Conservation (phyloP, 2,888 invertebrate species). For the Anthophora plumipes region DNA sequence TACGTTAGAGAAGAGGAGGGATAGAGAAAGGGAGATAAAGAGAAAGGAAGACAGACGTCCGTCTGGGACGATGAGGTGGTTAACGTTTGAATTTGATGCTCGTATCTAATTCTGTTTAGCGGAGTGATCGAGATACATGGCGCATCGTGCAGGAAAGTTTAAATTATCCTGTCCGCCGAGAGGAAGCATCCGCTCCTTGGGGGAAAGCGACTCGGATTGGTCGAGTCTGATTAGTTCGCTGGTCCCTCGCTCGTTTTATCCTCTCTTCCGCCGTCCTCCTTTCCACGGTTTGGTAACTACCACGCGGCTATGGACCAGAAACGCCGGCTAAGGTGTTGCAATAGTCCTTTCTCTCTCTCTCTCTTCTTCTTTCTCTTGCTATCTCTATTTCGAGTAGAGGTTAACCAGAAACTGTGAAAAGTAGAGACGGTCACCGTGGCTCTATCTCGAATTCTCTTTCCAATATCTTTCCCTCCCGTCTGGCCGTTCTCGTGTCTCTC, state of each 20-base stretch:
- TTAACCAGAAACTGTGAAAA: slow-evolving; percentile 63
- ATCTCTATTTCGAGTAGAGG: slow-evolving; percentile 48
- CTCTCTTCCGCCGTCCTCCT: slow-evolving; percentile 56
- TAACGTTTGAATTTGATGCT: slow-evolving; percentile 68
- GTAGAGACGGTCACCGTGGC: background rate
- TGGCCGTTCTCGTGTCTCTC: background rate
- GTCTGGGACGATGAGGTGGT: slow-evolving; percentile 34
- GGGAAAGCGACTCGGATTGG: slow-evolving; percentile 78
- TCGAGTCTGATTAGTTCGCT: slow-evolving; percentile 83
- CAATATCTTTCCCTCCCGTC: slow-evolving; percentile 22
- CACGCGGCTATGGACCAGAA: slow-evolving; percentile 54
- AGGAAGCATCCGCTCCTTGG: slow-evolving; percentile 65
- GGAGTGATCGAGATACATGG: slow-evolving; percentile 67
- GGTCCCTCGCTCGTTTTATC: slow-evolving; percentile 75
- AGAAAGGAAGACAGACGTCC: background rate
- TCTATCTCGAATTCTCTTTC: slow-evolving; percentile 37
- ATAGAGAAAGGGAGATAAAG: background rate
- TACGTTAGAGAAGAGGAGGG: background rate
- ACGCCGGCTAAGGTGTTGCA: slow-evolving; percentile 61
- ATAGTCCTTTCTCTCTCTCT: slow-evolving; percentile 16
- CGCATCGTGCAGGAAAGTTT: slow-evolving; percentile 76
- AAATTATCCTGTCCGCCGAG: slow-evolving; percentile 80
- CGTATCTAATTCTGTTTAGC: slow-evolving; percentile 77
- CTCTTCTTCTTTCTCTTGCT: too few species aligned
- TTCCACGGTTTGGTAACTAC: slow-evolving; percentile 69